phyloP scores from a whole-genome alignment of 2,888 invertebrate species.

The Drosophila anceps region DNA sequence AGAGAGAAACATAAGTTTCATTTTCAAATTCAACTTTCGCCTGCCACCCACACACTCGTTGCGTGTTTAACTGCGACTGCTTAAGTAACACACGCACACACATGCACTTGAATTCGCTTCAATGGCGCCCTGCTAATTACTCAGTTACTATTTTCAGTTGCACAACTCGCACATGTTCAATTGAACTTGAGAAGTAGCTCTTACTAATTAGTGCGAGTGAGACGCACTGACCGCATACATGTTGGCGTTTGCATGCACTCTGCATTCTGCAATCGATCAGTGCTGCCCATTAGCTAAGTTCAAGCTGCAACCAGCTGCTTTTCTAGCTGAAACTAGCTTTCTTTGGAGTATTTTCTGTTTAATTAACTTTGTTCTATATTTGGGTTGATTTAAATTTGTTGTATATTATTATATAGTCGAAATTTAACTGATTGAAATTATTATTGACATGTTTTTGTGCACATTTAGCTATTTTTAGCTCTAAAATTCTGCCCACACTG shows the following conservation, averaged over 20 bases:
- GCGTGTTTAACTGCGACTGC: not conserved
- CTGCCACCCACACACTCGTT: not conserved
- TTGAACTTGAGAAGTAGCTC: not conserved
- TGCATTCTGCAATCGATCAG: not conserved
- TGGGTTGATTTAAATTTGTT: not conserved
- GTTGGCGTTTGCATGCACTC: conserved; percentile 1
- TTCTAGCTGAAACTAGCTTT: not conserved
- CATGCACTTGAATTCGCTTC: conserved; percentile 1
- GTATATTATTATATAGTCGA: not conserved
- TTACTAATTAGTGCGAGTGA: not conserved
- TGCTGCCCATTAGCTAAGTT: not conserved
- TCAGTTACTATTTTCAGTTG: not conserved
- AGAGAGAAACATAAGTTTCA: not conserved
- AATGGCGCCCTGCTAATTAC: not conserved
- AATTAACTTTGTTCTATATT: not conserved
- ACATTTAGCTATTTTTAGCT: not conserved
- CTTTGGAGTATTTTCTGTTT: not conserved
- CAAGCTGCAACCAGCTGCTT: not conserved
- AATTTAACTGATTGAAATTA: not conserved
- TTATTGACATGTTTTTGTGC: not conserved
- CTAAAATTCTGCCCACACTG: not conserved
- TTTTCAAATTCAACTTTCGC: conserved; percentile 6
- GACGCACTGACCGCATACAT: not conserved
- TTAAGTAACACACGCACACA: not conserved
- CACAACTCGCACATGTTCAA: conserved; percentile 1